Evolutionary conservation across 2,113 vertebrate genomes (phyloP).

Genomic region (Eidolon helvum): DNA sequence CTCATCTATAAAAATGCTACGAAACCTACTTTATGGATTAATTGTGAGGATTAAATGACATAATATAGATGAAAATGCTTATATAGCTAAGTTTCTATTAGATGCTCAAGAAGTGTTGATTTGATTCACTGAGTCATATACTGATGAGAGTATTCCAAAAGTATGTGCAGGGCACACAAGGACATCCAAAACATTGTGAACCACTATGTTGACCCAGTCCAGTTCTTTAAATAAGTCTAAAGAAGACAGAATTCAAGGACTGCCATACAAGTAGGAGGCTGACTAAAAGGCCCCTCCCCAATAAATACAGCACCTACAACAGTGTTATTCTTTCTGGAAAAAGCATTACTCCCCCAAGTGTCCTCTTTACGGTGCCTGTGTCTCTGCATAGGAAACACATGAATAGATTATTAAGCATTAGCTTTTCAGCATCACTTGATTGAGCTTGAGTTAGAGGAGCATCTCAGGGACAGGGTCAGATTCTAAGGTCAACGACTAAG

Average conservation of each 20-base stretch:
- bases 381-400: not conserved
- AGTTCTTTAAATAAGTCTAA: not conserved
- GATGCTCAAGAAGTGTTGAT: not conserved
- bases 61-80: not conserved
- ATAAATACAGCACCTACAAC: not conserved
- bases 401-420: not conserved
- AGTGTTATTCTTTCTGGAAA: not conserved
- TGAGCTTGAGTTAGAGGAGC: not conserved
- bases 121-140: not conserved
- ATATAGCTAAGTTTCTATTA: not conserved
- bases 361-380: not conserved
- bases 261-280: not conserved
- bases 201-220: not conserved
- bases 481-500: not conserved
- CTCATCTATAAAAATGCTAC: not conserved
- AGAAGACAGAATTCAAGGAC: not conserved
- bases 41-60: not conserved
- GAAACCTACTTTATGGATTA: not conserved
- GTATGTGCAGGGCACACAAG: not conserved
- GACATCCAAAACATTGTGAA: not conserved
- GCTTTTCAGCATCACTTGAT: not conserved
- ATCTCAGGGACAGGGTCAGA: not conserved
- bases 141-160: not conserved
- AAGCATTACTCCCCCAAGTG: not conserved
- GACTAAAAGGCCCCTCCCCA: not conserved